A percentile compares a stretch with the other conserved stretches of the same genome.
phyloP scores from a whole-genome alignment of 1,140 invertebrate species.

The Oedothorax gibbosus region DNA sequence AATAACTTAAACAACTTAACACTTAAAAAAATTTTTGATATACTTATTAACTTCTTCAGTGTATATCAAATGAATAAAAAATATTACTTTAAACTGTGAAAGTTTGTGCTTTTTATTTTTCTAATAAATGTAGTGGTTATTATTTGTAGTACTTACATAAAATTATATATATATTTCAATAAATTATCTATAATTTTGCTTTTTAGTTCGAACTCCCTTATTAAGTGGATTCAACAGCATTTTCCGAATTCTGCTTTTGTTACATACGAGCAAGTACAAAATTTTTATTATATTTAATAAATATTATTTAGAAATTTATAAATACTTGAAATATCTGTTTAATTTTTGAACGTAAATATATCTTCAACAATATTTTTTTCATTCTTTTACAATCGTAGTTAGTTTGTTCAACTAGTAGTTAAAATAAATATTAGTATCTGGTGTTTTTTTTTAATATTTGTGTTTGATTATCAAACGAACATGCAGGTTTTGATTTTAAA shows the following conservation, averaged over 20 bases:
- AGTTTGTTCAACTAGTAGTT: too few species aligned
- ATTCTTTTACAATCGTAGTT: too few species aligned
- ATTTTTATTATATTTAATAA: background rate
- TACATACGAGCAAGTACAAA: constrained; percentile 71
- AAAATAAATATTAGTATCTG: background rate
- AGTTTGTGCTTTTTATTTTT: too few species aligned
- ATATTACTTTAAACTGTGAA: background rate
- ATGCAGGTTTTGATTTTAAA: background rate
- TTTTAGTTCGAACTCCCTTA: constrained; percentile 69
- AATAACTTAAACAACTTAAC: too few species aligned
- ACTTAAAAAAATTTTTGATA: too few species aligned
- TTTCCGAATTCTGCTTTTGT: constrained; percentile 70
- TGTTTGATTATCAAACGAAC: background rate
- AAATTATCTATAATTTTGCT: constrained; percentile 12
- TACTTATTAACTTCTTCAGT: too few species aligned
- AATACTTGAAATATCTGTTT: too few species aligned
- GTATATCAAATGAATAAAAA: background rate
- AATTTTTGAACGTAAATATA: too few species aligned
- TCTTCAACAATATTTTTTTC: too few species aligned
- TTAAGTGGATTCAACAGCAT: constrained; percentile 68
- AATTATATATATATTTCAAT: background rate
- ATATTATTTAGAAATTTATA: background rate
- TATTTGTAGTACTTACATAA: background rate
- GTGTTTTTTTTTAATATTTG: background rate
- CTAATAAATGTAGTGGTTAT: too few species aligned